Conservation (phyloP, 2,113 vertebrate genomes). For the Podarcis raffonei region DNA sequence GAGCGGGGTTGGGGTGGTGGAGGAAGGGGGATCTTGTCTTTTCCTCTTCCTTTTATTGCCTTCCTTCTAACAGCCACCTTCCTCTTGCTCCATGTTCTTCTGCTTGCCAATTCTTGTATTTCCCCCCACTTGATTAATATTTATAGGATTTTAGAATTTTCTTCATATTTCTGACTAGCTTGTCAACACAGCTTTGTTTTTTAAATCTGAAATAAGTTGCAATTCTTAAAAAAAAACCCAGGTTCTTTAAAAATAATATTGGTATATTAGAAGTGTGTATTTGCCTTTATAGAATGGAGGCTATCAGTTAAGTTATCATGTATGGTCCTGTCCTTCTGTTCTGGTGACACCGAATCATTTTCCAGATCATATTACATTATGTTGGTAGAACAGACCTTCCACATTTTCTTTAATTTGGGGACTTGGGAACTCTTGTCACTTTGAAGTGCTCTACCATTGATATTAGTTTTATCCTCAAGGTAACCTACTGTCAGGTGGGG, state of each 20-base stretch:
- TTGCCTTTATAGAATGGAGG: neutral
- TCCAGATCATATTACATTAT: neutral
- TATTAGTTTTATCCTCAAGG: neutral
- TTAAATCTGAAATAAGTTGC: neutral
- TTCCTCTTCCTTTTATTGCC: neutral
- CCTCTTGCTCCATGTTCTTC: neutral
- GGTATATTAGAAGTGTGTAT: conserved; percentile 4
- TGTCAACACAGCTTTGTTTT: neutral
- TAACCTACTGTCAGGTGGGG: neutral
- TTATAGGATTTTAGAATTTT: neutral
- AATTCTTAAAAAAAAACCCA: neutral
- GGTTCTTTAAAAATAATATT: neutral
- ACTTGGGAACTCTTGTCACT: too few relatives aligned
- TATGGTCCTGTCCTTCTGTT: neutral
- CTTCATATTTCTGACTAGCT: neutral
- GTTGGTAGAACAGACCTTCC: neutral
- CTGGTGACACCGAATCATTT: neutral
- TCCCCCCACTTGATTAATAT: neutral
- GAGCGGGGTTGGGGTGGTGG: too few relatives aligned
- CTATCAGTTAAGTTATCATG: neutral
- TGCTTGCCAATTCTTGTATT: neutral
- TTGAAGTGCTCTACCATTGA: neutral
- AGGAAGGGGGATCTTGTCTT: too few relatives aligned
- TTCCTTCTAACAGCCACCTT: neutral
- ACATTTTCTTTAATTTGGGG: neutral